Evolutionary conservation across 2,797 vertebrate genomes (phyloP), one percentile per base, ranked within the genome.

Genomic region (Pseudochromis fuscus): DNA sequence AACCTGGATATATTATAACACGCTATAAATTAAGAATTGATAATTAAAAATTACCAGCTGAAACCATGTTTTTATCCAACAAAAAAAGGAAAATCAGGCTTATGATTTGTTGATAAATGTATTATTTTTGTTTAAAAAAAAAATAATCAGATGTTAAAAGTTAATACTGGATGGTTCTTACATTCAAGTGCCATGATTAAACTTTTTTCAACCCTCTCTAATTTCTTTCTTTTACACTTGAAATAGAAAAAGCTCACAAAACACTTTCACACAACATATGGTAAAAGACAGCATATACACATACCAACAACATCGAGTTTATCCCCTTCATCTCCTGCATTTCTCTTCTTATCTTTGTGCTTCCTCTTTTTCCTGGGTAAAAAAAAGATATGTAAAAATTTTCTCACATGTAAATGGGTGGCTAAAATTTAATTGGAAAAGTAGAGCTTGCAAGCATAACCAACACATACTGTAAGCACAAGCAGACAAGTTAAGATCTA

Each of bases 321-420:
- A n/a, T 95, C 90, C 21, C 93, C 92, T 1, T 91, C 94, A 75
- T 96, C 93, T 1, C 93, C 92, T 50, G 92, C 88, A 70, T 96
- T 97, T 75, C 95, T 95, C 85, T 97, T 98, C 77, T 93, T 96
- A 40, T 95, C 95, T 78, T 95, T 97, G 76, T 92, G 81, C 55
- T 93, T 95, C 75, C 94, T 98, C 67, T 97, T 98, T 90, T 96
- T 99, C 74, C 96, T 97, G 83, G n/a, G 21, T 58, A 13, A 56
- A 82, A 51, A 62, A 23, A 16, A 7, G 8, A 31, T 3, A 40
- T 13, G 19, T 21, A 57, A 42, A 21, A 3, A 25, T 0, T 15
- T n/a, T 1, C 24, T 11, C 1, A 38, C 19, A n/a, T 25, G 12
- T 52, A 15, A 19, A 44, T n/a, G 21, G 2, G 4, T 30, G 16